Base-by-base conservation (phyloP, 2,888 invertebrate genomes). In the Nephrotoma flavescens region DNA sequence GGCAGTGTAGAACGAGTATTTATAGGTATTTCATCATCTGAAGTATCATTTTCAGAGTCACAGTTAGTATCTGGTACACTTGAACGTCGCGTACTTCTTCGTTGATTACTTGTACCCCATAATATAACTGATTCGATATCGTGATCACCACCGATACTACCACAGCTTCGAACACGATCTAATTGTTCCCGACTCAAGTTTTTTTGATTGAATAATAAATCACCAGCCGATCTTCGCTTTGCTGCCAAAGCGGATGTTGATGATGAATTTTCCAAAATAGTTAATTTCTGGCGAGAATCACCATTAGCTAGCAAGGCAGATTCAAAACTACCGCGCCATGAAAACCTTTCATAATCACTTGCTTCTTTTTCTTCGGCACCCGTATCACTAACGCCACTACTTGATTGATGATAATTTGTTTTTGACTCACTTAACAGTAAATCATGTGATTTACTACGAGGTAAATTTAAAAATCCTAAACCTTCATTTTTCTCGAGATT, bases 321-420 rank as follows among this genome's bases (percentile, higher is more conserved):
- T 91, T 97, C 97, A 91, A 97, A 97, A 92, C 97, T 97, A 88
- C 97, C 97, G 88, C 97, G 94, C 97, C 97, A 97, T 89, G 96
- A 96, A 92, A 97, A 97, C 88, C 97, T 93, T 91, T 97, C 97
- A 92, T 96, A 95, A 90, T 97, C 97, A 92, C 96, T 97, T 86
- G 96, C 95, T 90, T 96, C 96, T 89, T 95, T 94, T 89, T 94
- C 94, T 89, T 94, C 94, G 6, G 89, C 91, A 31, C 92, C 92
- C 57, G 92, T 92, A 88, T 94, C 94, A 52, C 93, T 92, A 9
- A 92, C 92, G 71, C 93, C 92, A 88, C 92, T 92, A 88, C 92
- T 92, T 19, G 93, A 93, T 88, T 92, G 92, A 88, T 92, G 92
- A 85, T 91, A 90, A 44, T 90, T 89, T 85, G 90, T 91, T 85